A percentile compares a stretch with the other conserved stretches of the same genome.
Conservation (phyloP, 2,113 vertebrate species). For the Choloepus hoffmanni region DNA sequence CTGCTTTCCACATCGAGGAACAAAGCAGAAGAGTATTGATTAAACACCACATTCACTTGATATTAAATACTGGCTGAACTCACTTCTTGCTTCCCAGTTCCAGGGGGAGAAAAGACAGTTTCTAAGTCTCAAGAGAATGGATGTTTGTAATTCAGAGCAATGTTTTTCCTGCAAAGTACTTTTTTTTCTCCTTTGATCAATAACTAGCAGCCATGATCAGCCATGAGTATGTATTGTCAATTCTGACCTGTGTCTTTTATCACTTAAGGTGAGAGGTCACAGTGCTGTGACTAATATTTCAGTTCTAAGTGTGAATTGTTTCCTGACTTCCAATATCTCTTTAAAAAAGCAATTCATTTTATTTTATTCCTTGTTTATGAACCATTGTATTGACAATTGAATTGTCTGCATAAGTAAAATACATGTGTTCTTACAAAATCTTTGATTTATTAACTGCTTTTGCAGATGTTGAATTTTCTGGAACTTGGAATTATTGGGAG, state of each 20-base stretch:
- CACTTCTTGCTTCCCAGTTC: conserved; percentile 88
- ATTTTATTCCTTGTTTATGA: conserved; percentile 76
- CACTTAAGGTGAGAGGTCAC: conserved; percentile 87
- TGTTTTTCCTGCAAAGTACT: conserved; percentile 91
- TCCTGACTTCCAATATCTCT: conserved; percentile 75
- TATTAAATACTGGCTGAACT: conserved; percentile 96
- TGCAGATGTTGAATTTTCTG: conserved; percentile 61
- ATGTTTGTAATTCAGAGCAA: conserved; percentile 96
- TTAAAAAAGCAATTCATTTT: conserved; percentile 64
- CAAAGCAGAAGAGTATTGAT: conserved; percentile 98
- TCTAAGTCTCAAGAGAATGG: conserved; percentile 90
- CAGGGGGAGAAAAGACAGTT: conserved; percentile 86
- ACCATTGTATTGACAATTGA: conserved; percentile 78
- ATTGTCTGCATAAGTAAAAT: conserved; percentile 77
- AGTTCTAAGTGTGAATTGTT: conserved; percentile 84
- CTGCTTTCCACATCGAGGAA: conserved; percentile 93
- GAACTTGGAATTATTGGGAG: conserved; percentile 70
- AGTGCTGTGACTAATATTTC: conserved; percentile 85
- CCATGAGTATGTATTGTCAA: conserved; percentile 90
- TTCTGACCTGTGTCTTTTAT: conserved; percentile 91
- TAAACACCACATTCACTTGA: conserved; percentile 97
- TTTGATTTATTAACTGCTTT: conserved; percentile 74
- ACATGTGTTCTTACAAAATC: conserved; percentile 72
- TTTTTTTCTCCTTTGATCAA: conserved; percentile 88
- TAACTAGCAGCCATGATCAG: conserved; percentile 91